phyloP scores from a whole-genome alignment of 2,113 vertebrate genomes.

The Menidia beryllina region DNA sequence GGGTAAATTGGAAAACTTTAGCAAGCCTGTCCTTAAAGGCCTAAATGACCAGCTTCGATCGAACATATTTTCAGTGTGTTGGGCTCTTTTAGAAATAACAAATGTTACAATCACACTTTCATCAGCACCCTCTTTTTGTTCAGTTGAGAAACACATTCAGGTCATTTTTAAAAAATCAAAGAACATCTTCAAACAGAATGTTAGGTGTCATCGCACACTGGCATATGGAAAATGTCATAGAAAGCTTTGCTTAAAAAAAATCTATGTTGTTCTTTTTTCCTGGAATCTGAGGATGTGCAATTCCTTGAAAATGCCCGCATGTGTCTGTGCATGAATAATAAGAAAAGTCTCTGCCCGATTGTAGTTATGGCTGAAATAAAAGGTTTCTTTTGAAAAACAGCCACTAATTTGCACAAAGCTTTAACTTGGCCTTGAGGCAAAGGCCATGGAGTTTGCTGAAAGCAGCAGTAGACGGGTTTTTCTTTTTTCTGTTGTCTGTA shows the following conservation, averaged over 20 bases:
- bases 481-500: slow-evolving; percentile 3
- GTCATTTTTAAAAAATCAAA: slow-evolving; percentile 10
- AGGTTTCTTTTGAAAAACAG: slow-evolving; percentile 19
- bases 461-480: not conserved
- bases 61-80: slow-evolving; percentile 31
- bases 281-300: slow-evolving; percentile 39
- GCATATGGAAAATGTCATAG: slow-evolving; percentile 8
- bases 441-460: slow-evolving; percentile 9
- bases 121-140: slow-evolving; percentile 22
- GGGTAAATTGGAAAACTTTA: slow-evolving; percentile 37
- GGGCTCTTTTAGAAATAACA: slow-evolving; percentile 50
- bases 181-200: slow-evolving; percentile 18
- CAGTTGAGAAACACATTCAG: slow-evolving; percentile 32
- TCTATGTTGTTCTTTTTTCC: slow-evolving; percentile 17
- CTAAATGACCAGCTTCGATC: slow-evolving; percentile 21
- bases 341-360: slow-evolving; percentile 5
- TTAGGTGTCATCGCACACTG: slow-evolving; percentile 6
- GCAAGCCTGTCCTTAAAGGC: slow-evolving; percentile 21
- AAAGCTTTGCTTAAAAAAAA: slow-evolving; percentile 14
- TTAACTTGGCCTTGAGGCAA: slow-evolving; percentile 6
- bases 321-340: slow-evolving; percentile 19
- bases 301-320: slow-evolving; percentile 34
- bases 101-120: slow-evolving; percentile 44
- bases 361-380: slow-evolving; percentile 38
- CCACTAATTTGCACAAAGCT: slow-evolving; percentile 36